A percentile compares a stretch with the other conserved stretches of the same genome.
phyloP scores from a whole-genome alignment of 2,888 invertebrate species.

The Fragum whitleyi region DNA sequence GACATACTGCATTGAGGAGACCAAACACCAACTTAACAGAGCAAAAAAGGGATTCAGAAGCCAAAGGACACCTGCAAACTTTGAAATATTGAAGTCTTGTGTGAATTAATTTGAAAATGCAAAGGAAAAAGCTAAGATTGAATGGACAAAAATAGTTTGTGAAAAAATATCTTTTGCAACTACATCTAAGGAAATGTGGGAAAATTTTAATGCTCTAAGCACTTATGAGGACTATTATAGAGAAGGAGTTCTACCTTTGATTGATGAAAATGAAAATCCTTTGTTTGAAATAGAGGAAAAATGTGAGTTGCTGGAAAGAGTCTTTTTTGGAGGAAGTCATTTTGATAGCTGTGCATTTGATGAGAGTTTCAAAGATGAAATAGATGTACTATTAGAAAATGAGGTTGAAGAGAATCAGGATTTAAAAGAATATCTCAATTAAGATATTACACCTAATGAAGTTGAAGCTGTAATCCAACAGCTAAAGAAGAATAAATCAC shows the following conservation, averaged over 20 bases:
- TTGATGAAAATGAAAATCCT: background rate
- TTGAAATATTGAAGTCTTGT: conserved; percentile 8
- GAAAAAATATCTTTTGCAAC: conserved; percentile 15
- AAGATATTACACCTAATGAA: conserved; percentile 16
- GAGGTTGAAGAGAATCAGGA: background rate
- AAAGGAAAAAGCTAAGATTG: background rate
- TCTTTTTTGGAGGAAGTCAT: conserved; percentile 18
- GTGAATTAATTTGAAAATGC: conserved; percentile 10
- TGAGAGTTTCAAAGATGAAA: too few species aligned
- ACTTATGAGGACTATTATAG: conserved; percentile 17
- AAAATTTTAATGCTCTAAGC: conserved; percentile 19
- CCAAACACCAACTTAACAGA: conserved; percentile 1
- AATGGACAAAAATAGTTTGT: conserved; percentile 21
- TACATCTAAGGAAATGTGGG: too few species aligned
- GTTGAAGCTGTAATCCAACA: conserved; percentile 17
- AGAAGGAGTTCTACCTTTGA: conserved; percentile 17
- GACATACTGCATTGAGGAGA: background rate
- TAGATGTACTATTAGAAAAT: background rate
- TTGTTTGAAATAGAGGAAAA: conserved; percentile 18
- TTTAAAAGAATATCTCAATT: conserved; percentile 9
- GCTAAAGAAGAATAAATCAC: conserved; percentile 29
- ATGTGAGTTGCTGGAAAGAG: conserved; percentile 23
- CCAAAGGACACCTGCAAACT: conserved; percentile 13
- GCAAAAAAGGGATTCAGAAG: conserved; percentile 25
- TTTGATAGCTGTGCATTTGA: background rate